Evolutionary conservation across 30 jellyfish, hydroid and myxozoan species (phyloP).

Genomic region (Aurelia coerulea): DNA sequence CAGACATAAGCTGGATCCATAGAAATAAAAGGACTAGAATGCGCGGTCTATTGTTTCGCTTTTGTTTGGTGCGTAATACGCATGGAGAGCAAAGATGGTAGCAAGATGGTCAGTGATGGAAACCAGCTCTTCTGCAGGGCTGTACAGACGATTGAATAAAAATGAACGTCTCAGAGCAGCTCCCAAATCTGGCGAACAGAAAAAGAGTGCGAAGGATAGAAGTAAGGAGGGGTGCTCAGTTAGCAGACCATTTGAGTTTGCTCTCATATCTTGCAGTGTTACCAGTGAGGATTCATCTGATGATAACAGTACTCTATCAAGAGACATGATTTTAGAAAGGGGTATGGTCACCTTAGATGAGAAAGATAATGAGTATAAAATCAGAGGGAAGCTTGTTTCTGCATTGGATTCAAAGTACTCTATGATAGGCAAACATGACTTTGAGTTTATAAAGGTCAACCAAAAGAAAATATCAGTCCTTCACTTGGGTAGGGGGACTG

Average conservation of each 20-base stretch:
- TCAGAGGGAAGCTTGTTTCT: slow-evolving; percentile 26
- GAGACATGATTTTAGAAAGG: slow-evolving; percentile 39
- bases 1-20: too few relatives aligned
- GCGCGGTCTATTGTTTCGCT: too few relatives aligned
- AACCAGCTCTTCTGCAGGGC: slow-evolving; percentile 34
- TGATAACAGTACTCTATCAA: slow-evolving; percentile 18
- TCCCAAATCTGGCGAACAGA: neutral
- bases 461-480: slow-evolving; percentile 25
- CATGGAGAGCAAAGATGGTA: too few relatives aligned
- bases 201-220: neutral
- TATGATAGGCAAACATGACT: slow-evolving; percentile 12
- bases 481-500: slow-evolving; percentile 45
- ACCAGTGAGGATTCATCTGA: neutral
- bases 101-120: neutral
- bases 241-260: slow-evolving; percentile 46
- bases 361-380: slow-evolving; percentile 24
- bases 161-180: slow-evolving; percentile 27
- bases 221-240: slow-evolving; percentile 8
- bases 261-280: neutral
- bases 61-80: too few relatives aligned
- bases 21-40: too few relatives aligned
- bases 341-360: slow-evolving; percentile 25
- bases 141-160: slow-evolving; percentile 24
- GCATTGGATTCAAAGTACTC: slow-evolving; percentile 32
- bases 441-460: slow-evolving; percentile 26